Evolutionary conservation across 1,140 invertebrate species (phyloP).

Genomic region (Archivesica marissinica): DNA sequence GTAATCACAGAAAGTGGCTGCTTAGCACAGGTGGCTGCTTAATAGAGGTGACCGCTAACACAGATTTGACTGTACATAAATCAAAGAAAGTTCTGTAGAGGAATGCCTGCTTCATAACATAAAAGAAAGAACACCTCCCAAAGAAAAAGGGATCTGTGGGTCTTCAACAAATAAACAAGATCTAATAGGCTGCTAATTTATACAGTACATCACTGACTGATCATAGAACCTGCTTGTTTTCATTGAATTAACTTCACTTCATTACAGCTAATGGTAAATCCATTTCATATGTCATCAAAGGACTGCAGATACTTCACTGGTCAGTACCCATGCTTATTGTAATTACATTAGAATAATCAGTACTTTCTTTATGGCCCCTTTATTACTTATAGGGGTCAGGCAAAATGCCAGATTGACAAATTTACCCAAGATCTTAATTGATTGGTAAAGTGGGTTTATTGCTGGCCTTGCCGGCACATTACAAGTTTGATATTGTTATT

Average conservation of each 20-base stretch:
- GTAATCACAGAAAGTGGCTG: no score
- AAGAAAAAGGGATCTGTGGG: not conserved
- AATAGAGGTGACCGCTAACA: not conserved
- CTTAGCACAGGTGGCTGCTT: not conserved
- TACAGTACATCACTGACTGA: not conserved
- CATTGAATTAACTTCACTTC: conserved; percentile 16
- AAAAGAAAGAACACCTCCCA: not conserved
- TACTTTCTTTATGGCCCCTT: no score
- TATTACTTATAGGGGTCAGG: no score
- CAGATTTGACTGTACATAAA: no score
- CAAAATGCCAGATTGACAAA: no score
- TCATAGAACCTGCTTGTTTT: conserved; percentile 28
- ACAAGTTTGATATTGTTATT: no score
- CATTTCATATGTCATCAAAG: conserved; percentile 37
- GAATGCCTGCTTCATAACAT: not conserved
- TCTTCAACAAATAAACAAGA: not conserved
- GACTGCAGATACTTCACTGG: not conserved
- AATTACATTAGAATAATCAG: no score
- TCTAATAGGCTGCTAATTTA: not conserved
- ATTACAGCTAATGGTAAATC: conserved; percentile 4
- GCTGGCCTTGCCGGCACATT: no score
- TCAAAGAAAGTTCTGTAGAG: no score
- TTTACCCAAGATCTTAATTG: no score
- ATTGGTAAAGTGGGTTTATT: no score
- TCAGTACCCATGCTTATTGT: not conserved